Conservation (phyloP, 2,113 vertebrate genomes). For the Ceyx margarethae region DNA sequence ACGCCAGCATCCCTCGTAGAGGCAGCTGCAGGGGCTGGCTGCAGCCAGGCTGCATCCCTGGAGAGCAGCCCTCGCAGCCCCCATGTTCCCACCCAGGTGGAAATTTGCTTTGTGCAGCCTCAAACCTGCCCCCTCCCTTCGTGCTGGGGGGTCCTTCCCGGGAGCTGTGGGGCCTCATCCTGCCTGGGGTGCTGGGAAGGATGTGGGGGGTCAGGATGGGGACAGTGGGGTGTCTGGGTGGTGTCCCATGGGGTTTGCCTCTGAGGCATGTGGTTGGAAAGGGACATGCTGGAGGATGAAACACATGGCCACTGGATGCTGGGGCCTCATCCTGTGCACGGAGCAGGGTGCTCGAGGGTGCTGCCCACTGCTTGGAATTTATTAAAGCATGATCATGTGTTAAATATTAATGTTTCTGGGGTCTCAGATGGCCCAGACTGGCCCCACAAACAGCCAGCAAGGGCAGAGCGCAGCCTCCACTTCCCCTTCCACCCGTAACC, state of each 20-base stretch:
- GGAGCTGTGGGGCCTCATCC: not conserved
- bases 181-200: accelerated
- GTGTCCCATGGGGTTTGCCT: not conserved
- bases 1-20: not conserved
- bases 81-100: accelerated
- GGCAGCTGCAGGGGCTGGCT: not conserved
- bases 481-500: not conserved
- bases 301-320: accelerated
- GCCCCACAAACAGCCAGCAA: not conserved
- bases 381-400: accelerated
- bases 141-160: accelerated
- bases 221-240: accelerated
- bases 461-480: not conserved
- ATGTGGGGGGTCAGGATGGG: accelerated
- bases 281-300: not conserved
- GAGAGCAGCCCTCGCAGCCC: not conserved
- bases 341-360: not conserved
- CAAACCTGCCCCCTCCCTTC: accelerated
- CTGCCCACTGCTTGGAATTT: accelerated
- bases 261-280: accelerated
- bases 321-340: accelerated
- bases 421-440: accelerated
- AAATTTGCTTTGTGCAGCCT: not conserved
- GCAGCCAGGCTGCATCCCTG: not conserved
- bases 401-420: not conserved